Percentiles rank a stretch among this genome's conserved stretches.
Conservation (phyloP, 2,797 vertebrate genomes). For the Astyanax mexicanus region DNA sequence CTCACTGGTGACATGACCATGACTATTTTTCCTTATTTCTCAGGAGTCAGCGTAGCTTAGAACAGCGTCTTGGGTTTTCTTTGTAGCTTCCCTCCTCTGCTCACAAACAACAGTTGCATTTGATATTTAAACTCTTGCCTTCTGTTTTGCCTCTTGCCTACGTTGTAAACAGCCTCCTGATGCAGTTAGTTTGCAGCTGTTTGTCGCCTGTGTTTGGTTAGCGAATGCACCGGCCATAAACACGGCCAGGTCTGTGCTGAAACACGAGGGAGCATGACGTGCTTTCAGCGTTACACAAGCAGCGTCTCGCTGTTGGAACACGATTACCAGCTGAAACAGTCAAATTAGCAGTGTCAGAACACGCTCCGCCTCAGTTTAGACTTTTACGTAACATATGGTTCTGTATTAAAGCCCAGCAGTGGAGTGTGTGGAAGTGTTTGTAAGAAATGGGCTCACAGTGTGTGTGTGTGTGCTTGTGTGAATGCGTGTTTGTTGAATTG, state of each 20-base stretch:
- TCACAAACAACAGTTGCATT: neutral
- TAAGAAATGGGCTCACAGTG: no score
- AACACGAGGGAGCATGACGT: slow-evolving; percentile 1
- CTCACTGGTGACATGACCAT: no score
- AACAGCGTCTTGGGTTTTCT: no score
- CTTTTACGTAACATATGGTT: neutral
- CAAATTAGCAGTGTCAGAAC: slow-evolving; percentile 10
- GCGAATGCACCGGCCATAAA: neutral
- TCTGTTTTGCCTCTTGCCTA: neutral
- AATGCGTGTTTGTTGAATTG: no score
- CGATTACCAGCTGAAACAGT: no score
- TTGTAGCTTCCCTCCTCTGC: no score
- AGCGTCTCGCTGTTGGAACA: slow-evolving; percentile 12
- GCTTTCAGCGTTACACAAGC: neutral
- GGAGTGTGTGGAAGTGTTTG: neutral
- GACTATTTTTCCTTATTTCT: no score
- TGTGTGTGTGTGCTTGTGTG: no score
- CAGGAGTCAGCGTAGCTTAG: no score
- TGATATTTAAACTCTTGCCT: neutral
- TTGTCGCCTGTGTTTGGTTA: neutral
- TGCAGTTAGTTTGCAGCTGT: neutral
- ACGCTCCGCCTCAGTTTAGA: neutral
- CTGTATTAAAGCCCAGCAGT: neutral
- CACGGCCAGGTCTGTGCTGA: neutral
- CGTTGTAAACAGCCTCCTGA: neutral